Percentiles rank a stretch among this genome's conserved stretches.
Conservation (phyloP, 2,797 vertebrate genomes). For the Otolemur crassicaudatus region DNA sequence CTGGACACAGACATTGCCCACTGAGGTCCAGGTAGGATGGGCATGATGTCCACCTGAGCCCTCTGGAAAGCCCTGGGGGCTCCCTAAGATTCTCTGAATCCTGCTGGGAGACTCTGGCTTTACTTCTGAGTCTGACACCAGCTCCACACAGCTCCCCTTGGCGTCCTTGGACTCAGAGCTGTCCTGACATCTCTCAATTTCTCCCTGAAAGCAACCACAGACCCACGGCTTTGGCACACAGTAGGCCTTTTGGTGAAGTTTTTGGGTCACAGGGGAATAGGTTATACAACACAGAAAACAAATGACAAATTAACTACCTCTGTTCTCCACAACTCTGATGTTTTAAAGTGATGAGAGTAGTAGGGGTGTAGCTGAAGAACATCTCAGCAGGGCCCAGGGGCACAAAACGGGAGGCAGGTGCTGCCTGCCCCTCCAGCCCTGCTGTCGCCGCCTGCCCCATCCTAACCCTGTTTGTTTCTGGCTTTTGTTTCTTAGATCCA, state of each 20-base stretch:
- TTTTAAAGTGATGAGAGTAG: not conserved
- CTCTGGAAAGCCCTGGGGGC: not conserved
- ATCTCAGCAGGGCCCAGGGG: rapidly evolving
- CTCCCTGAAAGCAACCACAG: not conserved
- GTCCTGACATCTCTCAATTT: rapidly evolving
- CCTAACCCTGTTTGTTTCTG: not conserved
- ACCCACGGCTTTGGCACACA: rapidly evolving
- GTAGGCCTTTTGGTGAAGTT: rapidly evolving
- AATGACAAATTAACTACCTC: rapidly evolving
- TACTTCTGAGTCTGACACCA: not conserved
- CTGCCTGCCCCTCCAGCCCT: rapidly evolving
- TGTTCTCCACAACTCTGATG: not conserved
- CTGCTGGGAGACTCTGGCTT: not conserved
- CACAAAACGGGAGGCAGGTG: rapidly evolving
- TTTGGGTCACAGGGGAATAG: not conserved
- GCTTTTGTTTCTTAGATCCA: not conserved
- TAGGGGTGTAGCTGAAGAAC: rapidly evolving
- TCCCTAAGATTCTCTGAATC: not conserved
- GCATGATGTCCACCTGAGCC: rapidly evolving
- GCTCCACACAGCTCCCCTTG: rapidly evolving
- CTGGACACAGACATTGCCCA: too few species aligned
- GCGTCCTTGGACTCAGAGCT: rapidly evolving
- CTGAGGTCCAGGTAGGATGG: rapidly evolving
- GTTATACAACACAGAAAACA: rapidly evolving
- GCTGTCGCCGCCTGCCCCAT: rapidly evolving